Evolutionary conservation across 2,797 vertebrate species (phyloP).

Genomic region (Cirrhinus mrigala): DNA sequence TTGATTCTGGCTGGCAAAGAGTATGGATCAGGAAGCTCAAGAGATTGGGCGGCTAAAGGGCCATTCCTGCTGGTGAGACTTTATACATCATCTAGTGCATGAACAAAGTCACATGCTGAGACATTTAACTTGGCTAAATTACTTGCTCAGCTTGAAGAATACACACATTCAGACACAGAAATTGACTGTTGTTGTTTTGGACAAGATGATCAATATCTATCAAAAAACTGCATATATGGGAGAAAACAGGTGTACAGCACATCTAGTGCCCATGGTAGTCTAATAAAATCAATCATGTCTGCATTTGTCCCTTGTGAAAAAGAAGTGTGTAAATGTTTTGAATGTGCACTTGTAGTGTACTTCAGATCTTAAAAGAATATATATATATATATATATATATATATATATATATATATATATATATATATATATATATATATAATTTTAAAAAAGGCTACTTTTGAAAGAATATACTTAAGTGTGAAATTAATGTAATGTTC

Average conservation of each 20-base stretch:
- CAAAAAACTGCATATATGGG: neutral
- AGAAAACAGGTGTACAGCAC: neutral
- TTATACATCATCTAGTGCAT: neutral
- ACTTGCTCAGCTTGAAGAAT: neutral
- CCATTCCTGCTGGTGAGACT: constrained; percentile 90
- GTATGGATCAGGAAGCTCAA: constrained; percentile 95
- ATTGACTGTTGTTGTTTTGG: neutral
- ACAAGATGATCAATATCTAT: neutral
- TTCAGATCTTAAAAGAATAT: neutral
- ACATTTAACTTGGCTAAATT: neutral
- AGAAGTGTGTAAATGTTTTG: neutral
- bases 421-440: no score
- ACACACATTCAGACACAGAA: neutral
- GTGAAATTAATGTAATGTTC: no score
- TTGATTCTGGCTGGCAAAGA: constrained; percentile 94
- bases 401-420: no score
- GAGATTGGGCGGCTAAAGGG: constrained; percentile 98
- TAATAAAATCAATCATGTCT: neutral
- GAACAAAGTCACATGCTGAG: neutral
- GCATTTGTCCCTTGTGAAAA: neutral
- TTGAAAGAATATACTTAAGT: no score
- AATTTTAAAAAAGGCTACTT: neutral
- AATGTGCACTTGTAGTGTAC: neutral
- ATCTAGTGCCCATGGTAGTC: no score
- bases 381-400: no score